A percentile compares a stretch with the other conserved stretches of the same genome.
phyloP scores from a whole-genome alignment of 1,140 invertebrate species.

The Pemphigus obesinymphae region DNA sequence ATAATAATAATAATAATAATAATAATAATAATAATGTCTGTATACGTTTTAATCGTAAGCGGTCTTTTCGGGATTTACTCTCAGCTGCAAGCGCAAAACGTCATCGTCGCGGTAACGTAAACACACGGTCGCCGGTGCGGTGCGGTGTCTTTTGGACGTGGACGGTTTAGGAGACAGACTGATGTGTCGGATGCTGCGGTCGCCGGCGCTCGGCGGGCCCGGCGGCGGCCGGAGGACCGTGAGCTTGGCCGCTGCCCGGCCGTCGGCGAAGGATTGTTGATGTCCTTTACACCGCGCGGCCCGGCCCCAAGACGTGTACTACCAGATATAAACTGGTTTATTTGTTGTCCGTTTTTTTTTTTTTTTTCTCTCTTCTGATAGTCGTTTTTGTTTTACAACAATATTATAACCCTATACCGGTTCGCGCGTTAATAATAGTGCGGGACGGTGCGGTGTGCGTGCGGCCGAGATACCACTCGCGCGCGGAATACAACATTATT shows the following conservation, averaged over 20 bases:
- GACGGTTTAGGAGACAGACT: neutral
- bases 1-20: neutral
- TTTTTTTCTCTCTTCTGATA: too few relatives aligned
- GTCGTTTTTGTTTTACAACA: too few relatives aligned
- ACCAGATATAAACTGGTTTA: neutral
- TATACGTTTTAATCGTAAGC: too few relatives aligned
- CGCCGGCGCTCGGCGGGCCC: neutral
- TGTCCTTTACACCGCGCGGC: conserved; percentile 5
- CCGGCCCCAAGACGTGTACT: neutral
- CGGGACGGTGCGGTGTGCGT: neutral
- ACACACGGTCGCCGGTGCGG: neutral
- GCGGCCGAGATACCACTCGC: too few relatives aligned
- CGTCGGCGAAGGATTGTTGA: conserved; percentile 9
- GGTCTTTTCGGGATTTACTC: too few relatives aligned
- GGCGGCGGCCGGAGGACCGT: neutral
- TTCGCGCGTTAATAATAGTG: too few relatives aligned
- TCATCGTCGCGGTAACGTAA: too few relatives aligned
- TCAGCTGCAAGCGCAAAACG: too few relatives aligned
- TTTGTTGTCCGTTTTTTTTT: too few relatives aligned
- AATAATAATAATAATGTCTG: neutral
- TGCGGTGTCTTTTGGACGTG: neutral
- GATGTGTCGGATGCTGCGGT: neutral
- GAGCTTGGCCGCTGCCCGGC: conserved; percentile 17
- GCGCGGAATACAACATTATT: too few relatives aligned
- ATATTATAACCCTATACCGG: too few relatives aligned